phyloP scores from a whole-genome alignment of 2,113 vertebrate species.

The Gadus macrocephalus region DNA sequence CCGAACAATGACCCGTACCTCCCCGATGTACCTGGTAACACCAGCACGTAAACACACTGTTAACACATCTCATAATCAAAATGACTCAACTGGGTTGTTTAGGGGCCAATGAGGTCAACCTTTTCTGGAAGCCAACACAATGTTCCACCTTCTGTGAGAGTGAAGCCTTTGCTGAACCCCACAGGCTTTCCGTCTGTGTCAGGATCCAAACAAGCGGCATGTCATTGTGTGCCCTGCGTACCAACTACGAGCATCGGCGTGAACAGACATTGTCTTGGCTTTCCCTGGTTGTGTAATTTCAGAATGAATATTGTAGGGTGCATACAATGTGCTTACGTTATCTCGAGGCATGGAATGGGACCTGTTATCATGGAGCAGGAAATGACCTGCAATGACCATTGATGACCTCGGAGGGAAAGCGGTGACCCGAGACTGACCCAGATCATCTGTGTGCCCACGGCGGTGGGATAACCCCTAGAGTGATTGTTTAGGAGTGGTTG shows the following conservation, averaged over 20 bases:
- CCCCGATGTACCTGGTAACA: no score
- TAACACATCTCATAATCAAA: no score
- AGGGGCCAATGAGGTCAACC: no score
- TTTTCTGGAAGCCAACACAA: no score
- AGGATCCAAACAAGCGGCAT: constrained; percentile 51
- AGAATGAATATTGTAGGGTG: constrained; percentile 74
- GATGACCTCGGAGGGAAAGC: constrained; percentile 66
- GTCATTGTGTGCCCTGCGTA: constrained; percentile 63
- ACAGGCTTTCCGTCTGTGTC: no score
- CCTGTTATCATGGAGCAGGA: constrained; percentile 66
- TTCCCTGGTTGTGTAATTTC: constrained; percentile 65
- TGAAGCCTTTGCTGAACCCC: no score
- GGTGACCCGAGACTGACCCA: constrained; percentile 60
- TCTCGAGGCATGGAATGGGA: constrained; percentile 54
- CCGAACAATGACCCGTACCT: no score
- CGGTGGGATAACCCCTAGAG: constrained; percentile 34
- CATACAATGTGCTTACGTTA: constrained; percentile 67
- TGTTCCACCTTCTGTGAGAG: background rate
- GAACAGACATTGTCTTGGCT: constrained; percentile 72
- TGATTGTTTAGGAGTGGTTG: constrained; percentile 21
- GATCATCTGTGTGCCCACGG: constrained; percentile 33
- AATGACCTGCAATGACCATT: constrained; percentile 64
- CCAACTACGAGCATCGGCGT: constrained; percentile 54
- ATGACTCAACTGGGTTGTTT: no score
- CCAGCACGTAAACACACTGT: no score